Evolutionary conservation across 2,888 invertebrate species (phyloP).

Genomic region (Sinhomidia bicolor): DNA sequence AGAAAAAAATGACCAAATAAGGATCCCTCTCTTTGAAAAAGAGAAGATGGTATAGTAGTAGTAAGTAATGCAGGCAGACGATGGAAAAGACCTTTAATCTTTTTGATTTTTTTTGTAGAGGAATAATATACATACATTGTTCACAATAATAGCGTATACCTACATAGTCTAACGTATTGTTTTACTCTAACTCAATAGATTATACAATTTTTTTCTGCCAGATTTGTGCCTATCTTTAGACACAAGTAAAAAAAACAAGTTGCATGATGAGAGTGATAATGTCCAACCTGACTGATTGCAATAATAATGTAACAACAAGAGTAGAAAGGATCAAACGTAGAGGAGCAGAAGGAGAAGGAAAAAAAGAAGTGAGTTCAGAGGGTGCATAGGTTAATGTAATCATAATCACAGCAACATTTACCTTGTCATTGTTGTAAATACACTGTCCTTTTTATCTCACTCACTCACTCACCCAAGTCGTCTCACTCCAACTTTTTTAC

Average conservation of each 20-base stretch:
- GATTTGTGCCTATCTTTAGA: constrained; percentile 7
- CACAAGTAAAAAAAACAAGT: constrained; percentile 24
- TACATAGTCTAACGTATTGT: background rate
- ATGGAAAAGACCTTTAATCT: constrained; percentile 46
- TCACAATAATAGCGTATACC: background rate
- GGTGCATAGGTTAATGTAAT: constrained; percentile 19
- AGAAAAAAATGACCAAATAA: constrained; percentile 70
- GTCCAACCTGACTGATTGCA: constrained; percentile 31
- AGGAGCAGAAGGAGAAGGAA: background rate
- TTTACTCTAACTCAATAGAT: background rate
- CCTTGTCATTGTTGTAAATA: background rate
- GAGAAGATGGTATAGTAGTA: constrained; percentile 41
- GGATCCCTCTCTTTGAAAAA: constrained; percentile 50
- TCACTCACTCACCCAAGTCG: background rate
- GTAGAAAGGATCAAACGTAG: background rate
- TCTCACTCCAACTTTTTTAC: constrained; percentile 37
- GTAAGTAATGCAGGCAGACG: no score
- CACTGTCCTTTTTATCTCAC: background rate
- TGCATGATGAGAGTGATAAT: constrained; percentile 31
- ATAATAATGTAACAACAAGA: constrained; percentile 19
- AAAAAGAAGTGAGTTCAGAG: no score
- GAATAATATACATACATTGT: no score
- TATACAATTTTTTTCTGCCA: constrained; percentile 13
- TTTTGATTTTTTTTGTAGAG: background rate
- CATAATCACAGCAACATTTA: background rate